Percentiles rank a stretch among this genome's conserved stretches.
Evolutionary conservation across 2,888 invertebrate genomes (phyloP).

Genomic region (Subacronicta megacephala): DNA sequence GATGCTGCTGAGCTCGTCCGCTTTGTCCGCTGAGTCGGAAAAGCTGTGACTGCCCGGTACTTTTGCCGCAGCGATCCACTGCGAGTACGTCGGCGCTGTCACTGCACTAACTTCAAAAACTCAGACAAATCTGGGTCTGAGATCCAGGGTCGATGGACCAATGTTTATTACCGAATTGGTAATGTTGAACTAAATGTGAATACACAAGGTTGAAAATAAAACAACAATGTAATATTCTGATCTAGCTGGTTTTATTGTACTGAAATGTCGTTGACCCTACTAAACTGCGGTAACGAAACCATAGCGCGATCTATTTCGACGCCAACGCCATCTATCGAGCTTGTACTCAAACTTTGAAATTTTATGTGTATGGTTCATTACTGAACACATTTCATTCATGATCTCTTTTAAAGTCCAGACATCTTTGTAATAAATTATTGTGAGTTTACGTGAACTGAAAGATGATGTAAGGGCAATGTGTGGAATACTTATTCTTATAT

Average conservation of each 20-base stretch:
- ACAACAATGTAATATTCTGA: background rate
- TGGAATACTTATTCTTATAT: no score
- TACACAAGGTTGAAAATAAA: background rate
- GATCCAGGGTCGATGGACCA: constrained; percentile 8
- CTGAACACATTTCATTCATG: no score
- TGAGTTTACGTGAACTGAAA: no score
- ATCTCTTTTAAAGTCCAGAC: no score
- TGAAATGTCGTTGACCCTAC: background rate
- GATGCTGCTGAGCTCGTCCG: background rate
- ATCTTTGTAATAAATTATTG: no score
- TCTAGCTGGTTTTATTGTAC: background rate
- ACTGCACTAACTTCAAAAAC: background rate
- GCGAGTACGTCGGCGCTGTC: constrained; percentile 2
- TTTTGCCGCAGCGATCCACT: constrained; percentile 7
- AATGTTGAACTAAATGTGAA: background rate
- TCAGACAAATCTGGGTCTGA: constrained; percentile 7
- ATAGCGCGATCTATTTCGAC: background rate
- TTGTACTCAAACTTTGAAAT: background rate
- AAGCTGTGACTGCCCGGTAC: constrained; percentile 3
- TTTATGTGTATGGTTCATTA: no score
- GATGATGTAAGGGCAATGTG: no score
- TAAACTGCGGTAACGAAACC: background rate
- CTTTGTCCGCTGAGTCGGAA: background rate
- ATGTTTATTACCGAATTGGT: background rate
- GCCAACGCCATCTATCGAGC: background rate